phyloP scores from a whole-genome alignment of 2,797 vertebrate genomes.

The Gorsachius magnificus region DNA sequence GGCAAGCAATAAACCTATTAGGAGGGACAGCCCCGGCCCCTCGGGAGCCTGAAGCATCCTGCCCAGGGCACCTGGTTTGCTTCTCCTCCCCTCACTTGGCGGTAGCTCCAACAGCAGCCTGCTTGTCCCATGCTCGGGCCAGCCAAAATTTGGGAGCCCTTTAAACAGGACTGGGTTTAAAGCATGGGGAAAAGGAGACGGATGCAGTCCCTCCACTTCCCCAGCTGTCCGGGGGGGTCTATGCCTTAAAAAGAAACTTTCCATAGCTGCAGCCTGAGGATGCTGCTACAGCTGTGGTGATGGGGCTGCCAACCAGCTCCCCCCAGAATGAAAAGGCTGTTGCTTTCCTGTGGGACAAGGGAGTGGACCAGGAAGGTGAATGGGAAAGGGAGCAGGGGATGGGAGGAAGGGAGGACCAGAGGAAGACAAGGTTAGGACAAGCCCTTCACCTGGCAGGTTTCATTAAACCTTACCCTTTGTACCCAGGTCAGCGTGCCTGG shows the following conservation, averaged over 20 bases:
- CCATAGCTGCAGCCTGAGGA: not conserved
- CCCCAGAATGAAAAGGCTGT: not conserved
- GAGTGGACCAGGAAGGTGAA: not conserved
- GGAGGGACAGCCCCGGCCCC: not conserved
- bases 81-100: not conserved
- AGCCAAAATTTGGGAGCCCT: not conserved
- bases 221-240: not conserved
- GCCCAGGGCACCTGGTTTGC: not conserved
- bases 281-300: rapidly evolving
- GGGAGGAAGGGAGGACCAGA: not conserved
- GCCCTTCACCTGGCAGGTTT: not conserved
- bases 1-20: not conserved
- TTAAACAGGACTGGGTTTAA: not conserved
- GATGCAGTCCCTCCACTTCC: not conserved
- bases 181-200: not conserved
- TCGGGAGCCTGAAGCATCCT: not conserved
- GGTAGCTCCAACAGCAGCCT: rapidly evolving
- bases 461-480: rapidly evolving
- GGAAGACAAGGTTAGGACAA: not conserved
- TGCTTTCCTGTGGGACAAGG: not conserved
- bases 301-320: not conserved
- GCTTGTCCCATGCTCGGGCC: not conserved
- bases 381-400: not conserved
- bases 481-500: not conserved
- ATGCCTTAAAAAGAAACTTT: not conserved